A percentile compares a stretch with the other conserved stretches of the same genome.
phyloP scores from a whole-genome alignment of 2,888 invertebrate genomes.

The Sinopyrophorus schimmeli region DNA sequence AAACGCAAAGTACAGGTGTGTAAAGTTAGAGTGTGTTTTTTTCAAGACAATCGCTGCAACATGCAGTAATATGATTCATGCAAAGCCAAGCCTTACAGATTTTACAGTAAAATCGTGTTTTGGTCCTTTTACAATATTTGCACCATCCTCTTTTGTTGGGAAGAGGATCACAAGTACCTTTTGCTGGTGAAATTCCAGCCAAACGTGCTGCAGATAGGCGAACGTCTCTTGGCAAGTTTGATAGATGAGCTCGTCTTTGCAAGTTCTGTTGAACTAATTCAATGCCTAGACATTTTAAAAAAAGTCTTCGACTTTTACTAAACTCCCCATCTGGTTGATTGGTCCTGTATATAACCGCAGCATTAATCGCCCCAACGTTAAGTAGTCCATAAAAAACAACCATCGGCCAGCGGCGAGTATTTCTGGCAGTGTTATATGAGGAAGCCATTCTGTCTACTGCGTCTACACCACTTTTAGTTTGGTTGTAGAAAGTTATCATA shows the following conservation, averaged over 20 bases:
- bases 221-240: background rate
- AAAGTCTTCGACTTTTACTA: conserved; percentile 4
- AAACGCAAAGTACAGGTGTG: no score
- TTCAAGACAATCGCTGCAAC: background rate
- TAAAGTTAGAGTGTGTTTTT: no score
- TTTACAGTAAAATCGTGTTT: background rate
- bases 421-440: conserved; percentile 8
- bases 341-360: conserved; percentile 4
- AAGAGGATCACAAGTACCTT: background rate
- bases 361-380: conserved; percentile 13
- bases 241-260: no score
- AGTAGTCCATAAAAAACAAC: conserved; percentile 14
- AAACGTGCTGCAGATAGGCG: background rate
- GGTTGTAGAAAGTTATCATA: conserved; percentile 11
- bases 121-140: background rate
- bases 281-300: background rate
- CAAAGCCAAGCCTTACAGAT: background rate
- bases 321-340: conserved; percentile 1
- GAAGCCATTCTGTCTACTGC: background rate
- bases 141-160: background rate
- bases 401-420: conserved; percentile 16
- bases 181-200: background rate
- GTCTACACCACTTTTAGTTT: conserved; percentile 8
- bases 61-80: background rate
- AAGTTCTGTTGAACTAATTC: background rate